Conservation (phyloP, 2,888 invertebrate genomes). For the Frankliniella intonsa region DNA sequence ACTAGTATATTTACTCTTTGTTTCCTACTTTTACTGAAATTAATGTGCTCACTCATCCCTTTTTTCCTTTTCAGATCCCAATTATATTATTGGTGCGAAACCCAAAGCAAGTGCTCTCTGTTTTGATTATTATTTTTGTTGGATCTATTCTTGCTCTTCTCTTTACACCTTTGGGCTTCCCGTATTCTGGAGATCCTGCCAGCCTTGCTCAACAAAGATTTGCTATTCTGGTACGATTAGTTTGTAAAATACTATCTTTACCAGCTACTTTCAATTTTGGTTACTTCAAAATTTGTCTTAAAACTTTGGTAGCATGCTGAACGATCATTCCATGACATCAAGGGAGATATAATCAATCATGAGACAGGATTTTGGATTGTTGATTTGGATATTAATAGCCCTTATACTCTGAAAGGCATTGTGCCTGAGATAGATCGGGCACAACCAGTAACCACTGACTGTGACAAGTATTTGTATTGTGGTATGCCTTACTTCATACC, state of each 20-base stretch:
- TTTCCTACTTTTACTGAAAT: conserved; percentile 28
- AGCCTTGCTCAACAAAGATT: conserved; percentile 67
- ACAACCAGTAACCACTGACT: conserved; percentile 51
- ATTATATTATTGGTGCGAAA: conserved; percentile 48
- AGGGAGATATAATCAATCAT: conserved; percentile 49
- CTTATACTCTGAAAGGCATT: conserved; percentile 53
- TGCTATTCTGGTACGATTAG: conserved; percentile 61
- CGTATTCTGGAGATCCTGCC: conserved; percentile 61
- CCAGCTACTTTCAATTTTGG: conserved; percentile 16
- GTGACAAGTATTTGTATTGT: conserved; percentile 64
- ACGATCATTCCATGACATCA: conserved; percentile 55
- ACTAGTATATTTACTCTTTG: conserved; percentile 14
- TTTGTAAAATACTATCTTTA: background rate
- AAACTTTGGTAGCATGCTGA: conserved; percentile 54
- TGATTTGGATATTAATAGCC: conserved; percentile 70
- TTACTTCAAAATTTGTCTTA: conserved; percentile 36
- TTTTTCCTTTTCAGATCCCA: conserved; percentile 45
- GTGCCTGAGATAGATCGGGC: conserved; percentile 54
- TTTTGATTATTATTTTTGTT: conserved; percentile 52
- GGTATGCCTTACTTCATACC: conserved; percentile 77
- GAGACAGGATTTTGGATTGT: conserved; percentile 66
- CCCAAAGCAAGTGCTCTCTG: conserved; percentile 51
- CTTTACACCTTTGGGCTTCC: conserved; percentile 66
- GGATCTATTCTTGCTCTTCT: conserved; percentile 54
- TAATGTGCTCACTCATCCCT: conserved; percentile 28